These are phyloP conservation scores for Eupithecia subfuscata DNA, from an alignment of 2,888 invertebrate genomes.

Conservation along the genomic window DNA sequence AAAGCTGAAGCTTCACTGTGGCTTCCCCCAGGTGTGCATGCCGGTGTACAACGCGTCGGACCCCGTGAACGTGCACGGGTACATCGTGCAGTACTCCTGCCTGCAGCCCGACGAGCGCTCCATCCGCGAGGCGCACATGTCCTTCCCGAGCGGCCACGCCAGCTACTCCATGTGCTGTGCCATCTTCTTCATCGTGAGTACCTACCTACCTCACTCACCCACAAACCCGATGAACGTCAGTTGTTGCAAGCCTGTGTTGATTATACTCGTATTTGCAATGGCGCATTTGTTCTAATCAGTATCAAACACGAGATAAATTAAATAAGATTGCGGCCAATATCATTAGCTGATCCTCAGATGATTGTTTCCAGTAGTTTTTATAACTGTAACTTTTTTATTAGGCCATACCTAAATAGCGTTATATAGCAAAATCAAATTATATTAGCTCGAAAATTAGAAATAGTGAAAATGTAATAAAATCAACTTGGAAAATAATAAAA, in stretches of 20 bases:
- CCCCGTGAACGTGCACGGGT: slow-evolving; percentile 72
- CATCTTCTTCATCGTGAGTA: slow-evolving; percentile 88
- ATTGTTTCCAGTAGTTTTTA: no score
- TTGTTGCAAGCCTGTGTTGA: neutral
- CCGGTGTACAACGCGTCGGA: slow-evolving; percentile 83
- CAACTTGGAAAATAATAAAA: no score
- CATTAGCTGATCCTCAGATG: neutral
- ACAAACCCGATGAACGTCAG: neutral
- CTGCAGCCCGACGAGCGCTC: slow-evolving; percentile 53
- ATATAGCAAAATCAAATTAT: no score
- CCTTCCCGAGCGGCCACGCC: slow-evolving; percentile 78
- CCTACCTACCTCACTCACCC: slow-evolving; percentile 19
- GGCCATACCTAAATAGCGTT: no score
- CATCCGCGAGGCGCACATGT: slow-evolving; percentile 84
- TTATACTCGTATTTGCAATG: neutral
- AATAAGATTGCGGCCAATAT: neutral
- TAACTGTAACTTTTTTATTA: no score
- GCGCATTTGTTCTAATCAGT: neutral
- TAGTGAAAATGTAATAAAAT: no score
- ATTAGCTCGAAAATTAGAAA: no score
- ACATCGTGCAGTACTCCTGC: slow-evolving; percentile 71
- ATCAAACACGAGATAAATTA: neutral
- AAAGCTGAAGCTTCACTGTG: no score
- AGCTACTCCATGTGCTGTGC: slow-evolving; percentile 83
- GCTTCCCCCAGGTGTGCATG: slow-evolving; percentile 82